These are phyloP conservation scores for Dioctria linearis DNA, from an alignment of 2,888 invertebrate genomes.

Conservation along the genomic window DNA sequence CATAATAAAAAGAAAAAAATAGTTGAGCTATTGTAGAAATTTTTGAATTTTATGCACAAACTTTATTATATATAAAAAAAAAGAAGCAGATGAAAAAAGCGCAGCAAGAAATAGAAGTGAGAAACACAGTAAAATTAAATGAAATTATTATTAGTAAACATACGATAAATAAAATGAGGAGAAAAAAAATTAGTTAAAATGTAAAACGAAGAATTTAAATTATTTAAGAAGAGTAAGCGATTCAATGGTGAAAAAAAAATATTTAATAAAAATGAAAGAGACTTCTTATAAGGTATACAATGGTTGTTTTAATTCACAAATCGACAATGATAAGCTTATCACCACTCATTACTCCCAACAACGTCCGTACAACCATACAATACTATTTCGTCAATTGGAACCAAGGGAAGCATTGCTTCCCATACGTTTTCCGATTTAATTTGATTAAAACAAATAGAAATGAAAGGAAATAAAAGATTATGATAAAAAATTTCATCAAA, in stretches of 20 bases:
- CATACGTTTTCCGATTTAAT: neutral
- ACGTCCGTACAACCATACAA: too few species aligned
- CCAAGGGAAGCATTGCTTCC: too few species aligned
- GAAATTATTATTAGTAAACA: conserved; percentile 32
- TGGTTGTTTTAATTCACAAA: neutral
- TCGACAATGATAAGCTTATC: too few species aligned
- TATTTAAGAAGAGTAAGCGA: conserved; percentile 17
- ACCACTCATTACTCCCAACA: too few species aligned
- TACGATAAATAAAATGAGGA: conserved; percentile 8
- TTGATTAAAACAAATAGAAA: neutral
- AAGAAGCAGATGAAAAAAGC: too few species aligned
- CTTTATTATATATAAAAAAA: conserved; percentile 16
- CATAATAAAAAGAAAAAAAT: conserved; percentile 26
- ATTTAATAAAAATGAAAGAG: conserved; percentile 38
- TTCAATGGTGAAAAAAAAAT: conserved; percentile 14
- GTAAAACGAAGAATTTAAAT: conserved; percentile 45
- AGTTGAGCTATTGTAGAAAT: conserved; percentile 46
- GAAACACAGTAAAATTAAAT: conserved; percentile 31
- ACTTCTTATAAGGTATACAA: conserved; percentile 33
- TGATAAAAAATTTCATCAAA: too few species aligned
- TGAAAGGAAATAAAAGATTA: too few species aligned
- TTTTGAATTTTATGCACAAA: conserved; percentile 46
- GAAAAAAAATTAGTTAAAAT: conserved; percentile 22
- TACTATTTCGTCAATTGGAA: neutral
- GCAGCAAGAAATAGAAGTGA: conserved; percentile 20